Percentiles rank a stretch among this genome's conserved stretches.
Evolutionary conservation across 1,140 invertebrate genomes (phyloP).

Genomic region (Chlorops oryzae): DNA sequence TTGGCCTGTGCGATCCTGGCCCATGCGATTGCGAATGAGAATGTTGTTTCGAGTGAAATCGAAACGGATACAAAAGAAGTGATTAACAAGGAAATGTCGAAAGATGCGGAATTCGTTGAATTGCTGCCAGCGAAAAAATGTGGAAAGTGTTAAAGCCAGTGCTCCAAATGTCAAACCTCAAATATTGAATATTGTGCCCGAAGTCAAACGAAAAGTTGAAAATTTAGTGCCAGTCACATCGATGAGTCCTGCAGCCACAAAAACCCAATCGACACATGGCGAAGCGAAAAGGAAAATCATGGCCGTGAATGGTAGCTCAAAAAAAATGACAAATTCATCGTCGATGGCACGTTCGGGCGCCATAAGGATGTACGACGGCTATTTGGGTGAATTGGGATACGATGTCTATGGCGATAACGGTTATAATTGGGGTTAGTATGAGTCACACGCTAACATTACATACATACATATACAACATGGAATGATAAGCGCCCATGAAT

Average conservation of each 20-base stretch:
- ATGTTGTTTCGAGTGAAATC: slow-evolving; percentile 33
- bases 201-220: too few relatives aligned
- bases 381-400: slow-evolving; percentile 35
- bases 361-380: slow-evolving; percentile 26
- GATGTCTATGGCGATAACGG: slow-evolving; percentile 30
- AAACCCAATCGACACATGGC: slow-evolving; percentile 6
- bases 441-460: neutral
- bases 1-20: slow-evolving; percentile 40
- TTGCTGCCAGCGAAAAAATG: too few relatives aligned
- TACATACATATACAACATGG: neutral
- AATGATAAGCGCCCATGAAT: neutral
- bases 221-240: slow-evolving; percentile 6
- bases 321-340: neutral
- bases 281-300: slow-evolving; percentile 5
- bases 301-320: too few relatives aligned
- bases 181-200: too few relatives aligned
- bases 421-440: slow-evolving; percentile 43
- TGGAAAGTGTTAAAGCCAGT: too few relatives aligned
- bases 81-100: slow-evolving; percentile 5
- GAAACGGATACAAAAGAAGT: slow-evolving; percentile 23
- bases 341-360: slow-evolving; percentile 30
- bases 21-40: slow-evolving; percentile 40
- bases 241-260: slow-evolving; percentile 8
- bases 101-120: slow-evolving; percentile 22
- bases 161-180: too few relatives aligned